A percentile compares a stretch with the other conserved stretches of the same genome.
Evolutionary conservation across 1,140 invertebrate genomes (phyloP).

Genomic region (Anoplophora glabripennis): DNA sequence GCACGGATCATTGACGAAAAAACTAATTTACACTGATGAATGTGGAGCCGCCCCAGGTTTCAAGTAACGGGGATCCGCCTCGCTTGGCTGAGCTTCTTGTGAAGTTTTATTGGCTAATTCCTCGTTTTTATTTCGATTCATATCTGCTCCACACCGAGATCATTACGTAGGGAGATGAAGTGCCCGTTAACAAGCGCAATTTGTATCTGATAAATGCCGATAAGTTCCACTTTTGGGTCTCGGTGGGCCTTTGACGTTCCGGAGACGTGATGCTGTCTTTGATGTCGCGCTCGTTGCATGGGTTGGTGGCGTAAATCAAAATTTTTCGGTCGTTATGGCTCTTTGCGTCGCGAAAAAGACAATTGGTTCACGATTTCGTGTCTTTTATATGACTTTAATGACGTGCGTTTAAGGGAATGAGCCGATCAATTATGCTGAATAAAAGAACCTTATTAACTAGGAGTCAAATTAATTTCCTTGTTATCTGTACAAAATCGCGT

Average conservation of each 20-base stretch:
- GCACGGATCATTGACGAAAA: conserved; percentile 1
- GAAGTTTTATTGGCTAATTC: background rate
- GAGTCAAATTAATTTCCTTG: no score
- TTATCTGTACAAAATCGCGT: no score
- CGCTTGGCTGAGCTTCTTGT: background rate
- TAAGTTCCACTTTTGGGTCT: background rate
- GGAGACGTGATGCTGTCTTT: conserved; percentile 18
- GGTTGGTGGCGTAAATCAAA: conserved; percentile 13
- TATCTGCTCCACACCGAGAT: conserved; percentile 3
- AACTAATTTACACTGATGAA: background rate
- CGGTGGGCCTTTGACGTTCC: background rate
- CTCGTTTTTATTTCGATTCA: background rate
- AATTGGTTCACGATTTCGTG: no score
- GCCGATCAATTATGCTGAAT: no score
- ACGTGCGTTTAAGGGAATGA: no score
- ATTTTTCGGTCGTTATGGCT: conserved; percentile 14
- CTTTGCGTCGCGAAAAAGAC: background rate
- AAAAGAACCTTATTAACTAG: no score
- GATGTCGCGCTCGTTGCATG: conserved; percentile 14
- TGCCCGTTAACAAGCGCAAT: background rate
- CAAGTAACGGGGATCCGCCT: background rate
- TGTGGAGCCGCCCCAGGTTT: background rate
- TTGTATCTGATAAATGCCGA: conserved; percentile 2
- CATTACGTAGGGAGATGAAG: conserved; percentile 2
- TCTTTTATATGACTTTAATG: no score